phyloP scores from a whole-genome alignment of 92 coral and sea anemone species.

The Micromussa lordhowensis region DNA sequence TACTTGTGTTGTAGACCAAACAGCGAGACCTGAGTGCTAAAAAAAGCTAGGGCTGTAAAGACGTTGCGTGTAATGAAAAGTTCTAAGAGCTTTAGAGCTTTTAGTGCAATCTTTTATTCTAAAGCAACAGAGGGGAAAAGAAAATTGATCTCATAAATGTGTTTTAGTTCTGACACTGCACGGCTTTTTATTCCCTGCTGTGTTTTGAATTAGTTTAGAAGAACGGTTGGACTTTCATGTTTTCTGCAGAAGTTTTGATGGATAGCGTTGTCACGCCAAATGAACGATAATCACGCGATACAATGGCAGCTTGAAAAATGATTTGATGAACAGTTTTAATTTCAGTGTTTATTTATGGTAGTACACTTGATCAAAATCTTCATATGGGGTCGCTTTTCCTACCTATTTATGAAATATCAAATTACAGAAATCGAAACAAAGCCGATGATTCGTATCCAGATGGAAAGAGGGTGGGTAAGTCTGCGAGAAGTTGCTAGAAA shows the following conservation, averaged over 20 bases:
- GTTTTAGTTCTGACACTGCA: not conserved
- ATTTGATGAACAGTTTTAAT: conserved; percentile 18
- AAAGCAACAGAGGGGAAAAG: conserved; percentile 26
- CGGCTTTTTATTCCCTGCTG: conserved; percentile 27
- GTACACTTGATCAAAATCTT: not conserved
- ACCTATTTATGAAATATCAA: not conserved
- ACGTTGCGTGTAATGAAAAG: not conserved
- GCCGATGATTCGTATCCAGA: not conserved
- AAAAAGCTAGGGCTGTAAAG: not conserved
- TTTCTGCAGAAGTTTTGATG: conserved; percentile 19
- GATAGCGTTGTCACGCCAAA: conserved; percentile 33
- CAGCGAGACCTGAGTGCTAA: not conserved
- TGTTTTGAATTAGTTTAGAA: conserved; percentile 35
- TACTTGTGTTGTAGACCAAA: not conserved
- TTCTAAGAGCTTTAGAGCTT: not conserved
- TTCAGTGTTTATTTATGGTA: not conserved
- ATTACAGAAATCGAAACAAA: not conserved
- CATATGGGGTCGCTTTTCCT: not conserved
- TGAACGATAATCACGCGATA: conserved; percentile 20
- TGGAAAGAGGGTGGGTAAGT: not conserved
- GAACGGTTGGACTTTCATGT: conserved; percentile 20
- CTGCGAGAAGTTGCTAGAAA: not conserved
- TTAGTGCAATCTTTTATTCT: conserved; percentile 23
- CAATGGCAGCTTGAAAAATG: conserved; percentile 17
- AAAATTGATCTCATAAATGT: not conserved